These are phyloP conservation scores for Solea senegalensis DNA, from an alignment of 2,113 vertebrate species.

Conservation along the genomic window DNA sequence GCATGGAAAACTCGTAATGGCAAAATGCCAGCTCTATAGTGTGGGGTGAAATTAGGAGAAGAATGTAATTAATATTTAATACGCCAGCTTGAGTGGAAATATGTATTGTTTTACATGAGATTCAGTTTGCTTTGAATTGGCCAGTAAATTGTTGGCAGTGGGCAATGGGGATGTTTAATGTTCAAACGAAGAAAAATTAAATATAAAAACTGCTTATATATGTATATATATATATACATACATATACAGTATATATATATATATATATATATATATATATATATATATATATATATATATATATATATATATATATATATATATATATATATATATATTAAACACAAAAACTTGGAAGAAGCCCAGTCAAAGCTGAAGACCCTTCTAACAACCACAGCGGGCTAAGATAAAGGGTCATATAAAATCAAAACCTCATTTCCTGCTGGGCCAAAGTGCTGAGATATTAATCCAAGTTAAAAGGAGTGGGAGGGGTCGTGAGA, in stretches of 20 bases:
- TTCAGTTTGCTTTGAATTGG: neutral
- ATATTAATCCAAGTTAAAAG: conserved; percentile 61
- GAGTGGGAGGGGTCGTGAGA: conserved; percentile 56
- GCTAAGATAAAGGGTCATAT: conserved; percentile 20
- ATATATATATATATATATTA: neutral
- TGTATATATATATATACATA: neutral
- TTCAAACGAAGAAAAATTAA: neutral
- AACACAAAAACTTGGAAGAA: conserved; percentile 24
- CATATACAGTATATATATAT: no score
- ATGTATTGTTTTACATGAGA: neutral
- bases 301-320: neutral
- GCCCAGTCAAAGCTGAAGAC: conserved; percentile 22
- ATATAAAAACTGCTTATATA: conserved; percentile 5
- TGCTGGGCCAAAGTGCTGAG: conserved; percentile 33
- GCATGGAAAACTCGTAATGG: conserved; percentile 45
- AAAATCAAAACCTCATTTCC: conserved; percentile 66
- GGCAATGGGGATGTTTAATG: no score
- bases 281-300: no score
- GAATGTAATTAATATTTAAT: neutral
- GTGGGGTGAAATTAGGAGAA: conserved; percentile 22
- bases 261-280: neutral
- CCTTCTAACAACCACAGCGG: neutral
- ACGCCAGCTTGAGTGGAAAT: conserved; percentile 1
- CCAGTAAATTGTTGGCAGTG: neutral
- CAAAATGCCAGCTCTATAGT: conserved; percentile 42